Conservation (phyloP, 2,113 vertebrate species). For the Hippopotamus amphibius region DNA sequence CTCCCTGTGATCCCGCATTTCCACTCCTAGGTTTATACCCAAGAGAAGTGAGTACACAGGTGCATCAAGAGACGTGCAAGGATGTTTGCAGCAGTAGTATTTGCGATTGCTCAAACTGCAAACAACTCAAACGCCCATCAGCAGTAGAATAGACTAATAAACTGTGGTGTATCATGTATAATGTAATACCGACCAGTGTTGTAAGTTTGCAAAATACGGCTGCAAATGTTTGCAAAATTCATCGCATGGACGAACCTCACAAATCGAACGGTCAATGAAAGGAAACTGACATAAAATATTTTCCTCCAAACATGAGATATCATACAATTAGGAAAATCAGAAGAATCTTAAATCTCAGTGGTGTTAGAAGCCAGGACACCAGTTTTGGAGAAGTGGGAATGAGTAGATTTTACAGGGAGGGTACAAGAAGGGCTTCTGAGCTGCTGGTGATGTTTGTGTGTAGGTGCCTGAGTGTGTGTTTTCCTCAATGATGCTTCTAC, state of each 20-base stretch:
- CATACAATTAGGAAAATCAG: not conserved
- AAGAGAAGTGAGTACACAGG: not conserved
- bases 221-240: not conserved
- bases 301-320: not conserved
- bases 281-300: not conserved
- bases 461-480: not conserved
- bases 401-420: not conserved
- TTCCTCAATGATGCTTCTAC: not conserved
- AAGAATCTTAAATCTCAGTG: not conserved
- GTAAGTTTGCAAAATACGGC: not conserved
- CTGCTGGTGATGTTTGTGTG: not conserved
- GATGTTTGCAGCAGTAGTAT: not conserved
- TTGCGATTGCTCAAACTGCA: not conserved
- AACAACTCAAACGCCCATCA: not conserved
- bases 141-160: not conserved
- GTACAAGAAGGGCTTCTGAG: not conserved
- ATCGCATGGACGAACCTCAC: not conserved
- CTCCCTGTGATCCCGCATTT: not conserved
- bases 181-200: not conserved
- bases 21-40: not conserved
- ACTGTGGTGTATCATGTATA: not conserved
- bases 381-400: not conserved
- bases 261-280: not conserved
- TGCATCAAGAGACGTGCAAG: not conserved
- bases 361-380: not conserved